Evolutionary conservation across 2,113 vertebrate genomes (phyloP), one percentile per base, ranked within the genome.

Genomic region (Ranitomeya variabilis): DNA sequence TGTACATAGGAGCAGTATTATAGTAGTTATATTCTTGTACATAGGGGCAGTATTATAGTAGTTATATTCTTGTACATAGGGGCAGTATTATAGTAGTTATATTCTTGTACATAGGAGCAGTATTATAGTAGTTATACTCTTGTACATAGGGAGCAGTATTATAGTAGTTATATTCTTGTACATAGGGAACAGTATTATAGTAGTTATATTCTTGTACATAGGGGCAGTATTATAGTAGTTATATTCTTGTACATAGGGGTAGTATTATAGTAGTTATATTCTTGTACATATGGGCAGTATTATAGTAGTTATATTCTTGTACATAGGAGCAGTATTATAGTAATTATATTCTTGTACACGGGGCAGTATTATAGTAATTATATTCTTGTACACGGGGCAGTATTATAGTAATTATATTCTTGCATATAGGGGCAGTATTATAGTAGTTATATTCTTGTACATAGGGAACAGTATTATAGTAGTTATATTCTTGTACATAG

Each of bases 191-290:
- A 64, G 62, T 64, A 64, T 64, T 64, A 64, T 64, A 64, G 62
- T 64, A 19, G 62, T 64, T 64, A 64, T 64, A 64, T 64, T 19
- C 62, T 21, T 64, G 62, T 64, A 31, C 26, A 31, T 31, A 31
- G 26, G 26, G 2, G 26, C 26, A 31, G 26, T 31, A 31, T 31
- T 31, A 31, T 31, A 31, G 26, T 31, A 31, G 26, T 31, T 31
- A 31, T 31, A 31, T 31, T 2, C 26, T 31, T 71, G 67, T 71
- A 26, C 23, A 71, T 71, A 26, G 23, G 11, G 4, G 71, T 15
- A 18, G 71, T 74, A 74, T 74, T 74, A 74, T 74, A 74, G 71
- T 74, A 74, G 37, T 74, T 74, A 45, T 74, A 45, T 74, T 74
- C 31, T 19, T 74, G 71, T 74, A 74, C 15, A 74, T 74, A 74